Conservation (phyloP, 2,888 invertebrate species). For the Invenusta paracnida region DNA sequence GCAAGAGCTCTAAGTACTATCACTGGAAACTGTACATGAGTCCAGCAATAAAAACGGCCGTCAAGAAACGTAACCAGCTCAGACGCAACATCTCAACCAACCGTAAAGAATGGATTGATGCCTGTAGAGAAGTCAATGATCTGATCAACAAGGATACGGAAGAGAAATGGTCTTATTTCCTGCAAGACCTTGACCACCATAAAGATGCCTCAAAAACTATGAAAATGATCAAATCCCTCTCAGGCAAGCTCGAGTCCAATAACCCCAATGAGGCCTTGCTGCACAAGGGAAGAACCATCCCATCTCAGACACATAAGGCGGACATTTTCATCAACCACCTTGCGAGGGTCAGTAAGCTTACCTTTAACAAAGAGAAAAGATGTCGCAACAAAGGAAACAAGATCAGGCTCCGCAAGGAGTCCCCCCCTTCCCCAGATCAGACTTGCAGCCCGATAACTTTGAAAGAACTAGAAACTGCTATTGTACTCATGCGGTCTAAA, state of each 20-base stretch:
- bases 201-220: not conserved
- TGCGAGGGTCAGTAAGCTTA: not conserved
- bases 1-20: not conserved
- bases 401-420: not conserved
- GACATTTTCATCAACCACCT: not conserved
- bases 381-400: not conserved
- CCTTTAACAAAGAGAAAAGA: not conserved
- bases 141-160: not conserved
- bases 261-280: not conserved
- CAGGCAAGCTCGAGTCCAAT: not conserved
- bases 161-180: not conserved
- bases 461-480: not conserved
- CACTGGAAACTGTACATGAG: not conserved
- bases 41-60: not conserved
- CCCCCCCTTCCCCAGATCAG: not conserved
- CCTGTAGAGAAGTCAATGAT: not conserved
- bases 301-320: not conserved
- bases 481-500: not conserved
- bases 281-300: not conserved
- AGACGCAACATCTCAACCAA: not conserved
- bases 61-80: not conserved
- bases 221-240: constrained; percentile 3
- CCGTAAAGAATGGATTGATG: not conserved
- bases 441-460: not conserved
- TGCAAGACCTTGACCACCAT: not conserved